phyloP scores from a whole-genome alignment of 2,888 invertebrate genomes.

The Epinotia bilunana region DNA sequence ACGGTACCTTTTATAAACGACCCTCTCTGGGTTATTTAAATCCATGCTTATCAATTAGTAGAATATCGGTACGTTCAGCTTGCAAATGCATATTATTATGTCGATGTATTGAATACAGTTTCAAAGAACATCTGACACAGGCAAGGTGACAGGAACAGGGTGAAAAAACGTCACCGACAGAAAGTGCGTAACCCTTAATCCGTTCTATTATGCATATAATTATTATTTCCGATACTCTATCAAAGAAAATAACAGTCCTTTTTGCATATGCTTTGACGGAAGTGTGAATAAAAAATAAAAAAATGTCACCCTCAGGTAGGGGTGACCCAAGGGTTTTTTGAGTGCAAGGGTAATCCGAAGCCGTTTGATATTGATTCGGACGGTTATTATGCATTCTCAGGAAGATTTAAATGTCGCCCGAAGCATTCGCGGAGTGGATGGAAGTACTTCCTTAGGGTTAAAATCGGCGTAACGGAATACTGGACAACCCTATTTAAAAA shows the following conservation, averaged over 20 bases:
- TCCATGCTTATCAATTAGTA: slow-evolving; percentile 67
- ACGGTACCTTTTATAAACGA: slow-evolving; percentile 55
- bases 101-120: slow-evolving; percentile 61
- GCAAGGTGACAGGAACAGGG: slow-evolving; percentile 79
- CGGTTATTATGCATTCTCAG: slow-evolving; percentile 83
- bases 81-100: slow-evolving; percentile 78
- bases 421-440: slow-evolving; percentile 68
- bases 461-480: slow-evolving; percentile 54
- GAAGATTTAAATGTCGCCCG: slow-evolving; percentile 76
- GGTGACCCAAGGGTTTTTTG: slow-evolving; percentile 76
- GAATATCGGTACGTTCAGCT: slow-evolving; percentile 67
- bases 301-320: slow-evolving; percentile 82
- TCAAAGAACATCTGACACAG: slow-evolving; percentile 72
- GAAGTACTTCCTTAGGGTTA: slow-evolving; percentile 69
- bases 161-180: slow-evolving; percentile 72
- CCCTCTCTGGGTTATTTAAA: slow-evolving; percentile 49
- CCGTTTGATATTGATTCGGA: slow-evolving; percentile 68
- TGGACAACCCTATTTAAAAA: slow-evolving; percentile 32
- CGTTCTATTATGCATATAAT: slow-evolving; percentile 83
- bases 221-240: slow-evolving; percentile 81
- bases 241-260: slow-evolving; percentile 82
- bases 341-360: slow-evolving; percentile 74
- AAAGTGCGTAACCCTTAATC: slow-evolving; percentile 77
- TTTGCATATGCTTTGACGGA: slow-evolving; percentile 83
- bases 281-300: slow-evolving; percentile 82